phyloP scores from a whole-genome alignment of 2,797 vertebrate species.

The Melanotaenia parkinsoni region DNA sequence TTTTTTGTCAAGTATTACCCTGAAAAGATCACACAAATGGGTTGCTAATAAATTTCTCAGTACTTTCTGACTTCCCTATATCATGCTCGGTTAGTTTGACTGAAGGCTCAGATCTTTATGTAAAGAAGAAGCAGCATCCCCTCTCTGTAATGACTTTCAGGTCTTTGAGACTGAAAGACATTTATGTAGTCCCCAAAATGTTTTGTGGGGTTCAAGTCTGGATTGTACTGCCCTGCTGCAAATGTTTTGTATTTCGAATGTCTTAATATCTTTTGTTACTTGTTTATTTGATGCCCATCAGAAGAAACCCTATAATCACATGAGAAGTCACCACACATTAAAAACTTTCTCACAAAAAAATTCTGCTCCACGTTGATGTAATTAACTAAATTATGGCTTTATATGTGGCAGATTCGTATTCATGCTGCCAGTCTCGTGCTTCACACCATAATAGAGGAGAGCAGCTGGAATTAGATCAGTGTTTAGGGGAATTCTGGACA shows the following conservation, averaged over 20 bases:
- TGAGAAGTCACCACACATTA: not conserved
- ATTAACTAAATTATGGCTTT: not conserved
- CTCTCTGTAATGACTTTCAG: not conserved
- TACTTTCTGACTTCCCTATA: not conserved
- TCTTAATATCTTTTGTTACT: not conserved
- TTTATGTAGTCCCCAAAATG: not conserved
- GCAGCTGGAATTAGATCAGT: not conserved
- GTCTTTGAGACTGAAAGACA: not conserved
- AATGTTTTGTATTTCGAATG: not conserved
- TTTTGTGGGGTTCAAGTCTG: not conserved
- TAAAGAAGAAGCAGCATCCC: not conserved
- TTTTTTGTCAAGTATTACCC: conserved; percentile 5
- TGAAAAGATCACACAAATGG: conserved; percentile 1
- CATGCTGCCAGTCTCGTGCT: not conserved
- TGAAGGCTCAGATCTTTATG: not conserved
- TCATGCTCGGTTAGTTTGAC: not conserved
- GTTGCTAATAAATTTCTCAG: not conserved
- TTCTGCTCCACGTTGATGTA: not conserved
- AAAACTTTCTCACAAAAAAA: not conserved
- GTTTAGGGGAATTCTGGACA: not conserved
- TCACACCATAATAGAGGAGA: not conserved
- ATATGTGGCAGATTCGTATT: not conserved
- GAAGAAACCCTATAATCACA: not conserved
- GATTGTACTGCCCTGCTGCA: not conserved
- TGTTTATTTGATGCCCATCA: not conserved